Evolutionary conservation across 2,113 vertebrate genomes (phyloP), one percentile per base, ranked within the genome.

Genomic region (Callorhinus ursinus): DNA sequence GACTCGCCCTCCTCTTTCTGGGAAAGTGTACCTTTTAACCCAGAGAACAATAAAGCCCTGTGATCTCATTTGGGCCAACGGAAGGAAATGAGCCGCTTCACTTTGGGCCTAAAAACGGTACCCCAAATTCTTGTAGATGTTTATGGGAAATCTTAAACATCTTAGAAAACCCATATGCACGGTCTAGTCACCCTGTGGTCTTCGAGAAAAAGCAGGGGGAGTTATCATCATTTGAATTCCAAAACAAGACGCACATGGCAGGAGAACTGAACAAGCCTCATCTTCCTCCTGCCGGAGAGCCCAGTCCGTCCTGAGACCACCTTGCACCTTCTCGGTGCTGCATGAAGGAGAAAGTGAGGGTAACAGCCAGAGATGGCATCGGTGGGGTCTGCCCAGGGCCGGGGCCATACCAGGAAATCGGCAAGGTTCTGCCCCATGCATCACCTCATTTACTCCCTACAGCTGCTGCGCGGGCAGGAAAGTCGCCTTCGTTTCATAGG

Each of bases 1-100:
- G 46, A 42, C 49, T 79, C 31, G 5, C 28, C 61, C 53, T 63
- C 49, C 10, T 71, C 74, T 53, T 69, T 90, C 15, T 42, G 85
- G 53, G 57, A 18, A 94, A 49, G 72, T 9, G 76, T 55, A 39
- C 61, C 86, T 96, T 84, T 51, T 77, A 82, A 82, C 96, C 57
- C 81, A 67, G 10, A 83, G 82, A 67, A 13, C 18, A 83, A 46
- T 4, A 24, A 74, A 72, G 12, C 22, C 46, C 76, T 85, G 18
- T 91, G 39, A 51, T 91, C 95, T 72, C 9, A 49, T 93, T 89
- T 36, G 57, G 3, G 3, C 2, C 4, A 2, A 46, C 21, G 53
- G 84, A 55, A 93, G 22, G 51, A 74, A 90, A 92, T 2, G 31
- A 61, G 42, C 10, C 0, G 0, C 36, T 87, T 86, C 22, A 26